Percentiles rank a stretch among this genome's conserved stretches.
Evolutionary conservation across 2,888 invertebrate species (phyloP).

Genomic region (Metalampra italica): DNA sequence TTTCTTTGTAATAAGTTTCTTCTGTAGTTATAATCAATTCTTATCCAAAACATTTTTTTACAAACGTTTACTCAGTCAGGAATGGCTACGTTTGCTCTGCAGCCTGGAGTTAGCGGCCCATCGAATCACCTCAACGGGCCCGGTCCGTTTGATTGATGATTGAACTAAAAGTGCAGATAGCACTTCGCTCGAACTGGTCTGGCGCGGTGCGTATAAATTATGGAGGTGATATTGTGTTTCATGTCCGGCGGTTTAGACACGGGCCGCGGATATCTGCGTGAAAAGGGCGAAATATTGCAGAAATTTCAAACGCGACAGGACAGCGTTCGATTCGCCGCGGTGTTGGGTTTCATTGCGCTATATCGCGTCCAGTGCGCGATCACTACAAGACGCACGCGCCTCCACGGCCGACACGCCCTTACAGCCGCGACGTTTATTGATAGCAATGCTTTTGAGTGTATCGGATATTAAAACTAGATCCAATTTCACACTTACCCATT

Average conservation of each 20-base stretch:
- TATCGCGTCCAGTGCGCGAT: slow-evolving; percentile 45
- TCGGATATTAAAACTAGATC: slow-evolving; percentile 54
- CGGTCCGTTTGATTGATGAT: slow-evolving; percentile 4
- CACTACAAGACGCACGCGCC: slow-evolving; percentile 54
- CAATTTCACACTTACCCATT: slow-evolving; percentile 36
- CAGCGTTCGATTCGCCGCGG: slow-evolving; percentile 76
- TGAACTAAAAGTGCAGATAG: neutral
- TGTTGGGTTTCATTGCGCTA: slow-evolving; percentile 75
- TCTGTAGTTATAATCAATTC: too few relatives aligned
- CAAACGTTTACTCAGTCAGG: too few relatives aligned
- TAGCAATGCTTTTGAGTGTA: slow-evolving; percentile 57
- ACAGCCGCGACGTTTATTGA: slow-evolving; percentile 58
- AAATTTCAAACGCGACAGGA: slow-evolving; percentile 75
- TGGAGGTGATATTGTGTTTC: slow-evolving; percentile 75
- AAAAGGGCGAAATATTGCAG: slow-evolving; percentile 78
- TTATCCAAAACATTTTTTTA: too few relatives aligned
- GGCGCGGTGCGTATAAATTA: slow-evolving; percentile 65
- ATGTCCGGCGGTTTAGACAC: slow-evolving; percentile 73
- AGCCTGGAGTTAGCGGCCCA: too few relatives aligned
- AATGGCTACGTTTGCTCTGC: too few relatives aligned
- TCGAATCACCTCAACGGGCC: too few relatives aligned
- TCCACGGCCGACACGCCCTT: slow-evolving; percentile 48
- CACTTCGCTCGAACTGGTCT: slow-evolving; percentile 34
- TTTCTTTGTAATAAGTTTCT: too few relatives aligned
- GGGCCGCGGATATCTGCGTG: slow-evolving; percentile 72